A percentile compares a stretch with the other conserved stretches of the same genome.
Conservation (phyloP, 2,797 vertebrate species). For the Syngnathus acus region DNA sequence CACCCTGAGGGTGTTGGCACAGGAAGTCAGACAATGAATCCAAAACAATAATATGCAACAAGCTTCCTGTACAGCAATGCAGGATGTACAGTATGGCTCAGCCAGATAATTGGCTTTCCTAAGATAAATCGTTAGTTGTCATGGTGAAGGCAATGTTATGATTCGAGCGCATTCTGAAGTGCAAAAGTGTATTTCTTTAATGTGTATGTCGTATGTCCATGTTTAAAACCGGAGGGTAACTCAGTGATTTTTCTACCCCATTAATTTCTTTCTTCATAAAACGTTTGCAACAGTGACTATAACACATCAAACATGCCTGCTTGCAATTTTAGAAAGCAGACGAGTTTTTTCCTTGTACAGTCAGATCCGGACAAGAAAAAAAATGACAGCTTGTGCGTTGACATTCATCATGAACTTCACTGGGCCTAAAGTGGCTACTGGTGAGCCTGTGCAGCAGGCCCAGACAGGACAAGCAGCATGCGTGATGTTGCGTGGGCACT, state of each 20-base stretch:
- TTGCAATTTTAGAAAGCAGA: background rate
- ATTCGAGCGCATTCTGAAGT: background rate
- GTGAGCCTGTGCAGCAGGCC: background rate
- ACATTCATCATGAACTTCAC: background rate
- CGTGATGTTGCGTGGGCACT: background rate
- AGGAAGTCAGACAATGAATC: constrained; percentile 49
- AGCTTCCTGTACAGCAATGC: constrained; percentile 29
- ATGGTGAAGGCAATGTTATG: background rate
- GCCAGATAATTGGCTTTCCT: constrained; percentile 1
- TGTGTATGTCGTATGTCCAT: background rate
- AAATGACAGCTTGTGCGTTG: background rate
- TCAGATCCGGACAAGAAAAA: background rate
- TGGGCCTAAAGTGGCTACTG: background rate
- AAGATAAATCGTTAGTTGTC: background rate
- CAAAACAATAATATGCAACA: constrained; percentile 33
- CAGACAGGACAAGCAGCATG: background rate
- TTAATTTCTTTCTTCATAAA: background rate
- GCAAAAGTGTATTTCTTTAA: background rate
- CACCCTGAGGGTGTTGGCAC: constrained; percentile 24
- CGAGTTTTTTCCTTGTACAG: background rate
- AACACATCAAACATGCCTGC: no score
- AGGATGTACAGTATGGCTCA: constrained; percentile 6
- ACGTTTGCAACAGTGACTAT: background rate
- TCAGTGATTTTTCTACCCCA: background rate
- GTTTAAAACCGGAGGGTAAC: background rate